phyloP scores from a whole-genome alignment of 2,888 invertebrate genomes.

The Lepidochrysops patricia region DNA sequence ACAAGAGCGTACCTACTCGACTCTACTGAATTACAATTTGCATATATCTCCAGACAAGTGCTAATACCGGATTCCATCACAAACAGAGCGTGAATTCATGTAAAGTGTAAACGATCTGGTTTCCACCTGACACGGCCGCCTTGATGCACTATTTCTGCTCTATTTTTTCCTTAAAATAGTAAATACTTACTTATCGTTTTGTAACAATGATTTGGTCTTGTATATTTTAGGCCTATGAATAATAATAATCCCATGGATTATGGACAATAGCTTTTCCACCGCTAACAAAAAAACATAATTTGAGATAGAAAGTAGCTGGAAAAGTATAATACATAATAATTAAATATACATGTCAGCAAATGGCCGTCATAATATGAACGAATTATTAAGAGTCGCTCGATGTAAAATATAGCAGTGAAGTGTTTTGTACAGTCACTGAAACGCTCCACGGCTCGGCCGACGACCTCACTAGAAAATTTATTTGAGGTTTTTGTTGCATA shows the following conservation, averaged over 20 bases:
- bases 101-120: background rate
- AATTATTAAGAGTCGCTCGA: background rate
- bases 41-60: background rate
- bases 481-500: background rate
- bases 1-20: too few species aligned
- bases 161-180: background rate
- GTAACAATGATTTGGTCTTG: too few species aligned
- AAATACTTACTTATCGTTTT: background rate
- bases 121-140: background rate
- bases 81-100: constrained; percentile 10
- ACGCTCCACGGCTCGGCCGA: constrained; percentile 3
- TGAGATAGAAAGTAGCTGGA: too few species aligned
- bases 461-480: background rate
- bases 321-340: too few species aligned
- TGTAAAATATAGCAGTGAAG: background rate
- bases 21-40: background rate
- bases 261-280: too few species aligned
- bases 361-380: too few species aligned
- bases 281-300: too few species aligned
- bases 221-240: too few species aligned
- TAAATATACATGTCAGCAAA: too few species aligned
- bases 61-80: constrained; percentile 8
- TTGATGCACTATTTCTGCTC: background rate
- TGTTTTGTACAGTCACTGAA: background rate
- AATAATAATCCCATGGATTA: too few species aligned